A percentile compares a stretch with the other conserved stretches of the same genome.
Conservation (phyloP, 2,888 invertebrate genomes). For the Napeogenes sylphis region DNA sequence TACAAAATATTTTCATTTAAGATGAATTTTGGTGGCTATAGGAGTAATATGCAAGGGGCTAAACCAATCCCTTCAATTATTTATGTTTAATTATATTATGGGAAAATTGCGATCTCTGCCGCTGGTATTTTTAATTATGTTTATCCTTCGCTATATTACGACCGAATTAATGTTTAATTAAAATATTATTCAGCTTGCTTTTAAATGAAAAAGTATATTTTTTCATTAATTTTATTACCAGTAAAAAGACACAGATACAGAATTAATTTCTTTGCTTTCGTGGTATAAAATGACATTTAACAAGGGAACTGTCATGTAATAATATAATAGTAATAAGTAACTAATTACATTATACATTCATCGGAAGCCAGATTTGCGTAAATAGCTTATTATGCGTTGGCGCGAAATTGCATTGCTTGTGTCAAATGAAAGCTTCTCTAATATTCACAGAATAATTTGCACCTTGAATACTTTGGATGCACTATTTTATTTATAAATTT, state of each 20-base stretch:
- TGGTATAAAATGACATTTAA: too few species aligned
- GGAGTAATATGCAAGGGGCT: too few species aligned
- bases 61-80: constrained; percentile 24
- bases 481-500: neutral
- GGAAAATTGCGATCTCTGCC: constrained; percentile 34
- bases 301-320: too few species aligned
- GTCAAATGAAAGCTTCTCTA: constrained; percentile 19
- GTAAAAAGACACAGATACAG: constrained; percentile 8
- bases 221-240: constrained; percentile 21
- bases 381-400: constrained; percentile 37
- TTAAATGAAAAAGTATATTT: constrained; percentile 22
- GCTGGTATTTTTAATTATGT: constrained; percentile 53
- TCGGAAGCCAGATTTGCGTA: constrained; percentile 58
- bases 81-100: constrained; percentile 30
- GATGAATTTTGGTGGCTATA: too few species aligned
- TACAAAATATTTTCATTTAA: too few species aligned
- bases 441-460: constrained; percentile 12
- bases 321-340: constrained; percentile 7
- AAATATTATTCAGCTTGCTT: constrained; percentile 35
- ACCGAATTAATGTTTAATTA: constrained; percentile 46
- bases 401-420: constrained; percentile 38
- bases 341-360: constrained; percentile 73
- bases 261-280: neutral
- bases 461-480: constrained; percentile 1
- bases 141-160: constrained; percentile 45